Conservation (phyloP, 2,797 vertebrate genomes). For the Cyclopterus lumpus region DNA sequence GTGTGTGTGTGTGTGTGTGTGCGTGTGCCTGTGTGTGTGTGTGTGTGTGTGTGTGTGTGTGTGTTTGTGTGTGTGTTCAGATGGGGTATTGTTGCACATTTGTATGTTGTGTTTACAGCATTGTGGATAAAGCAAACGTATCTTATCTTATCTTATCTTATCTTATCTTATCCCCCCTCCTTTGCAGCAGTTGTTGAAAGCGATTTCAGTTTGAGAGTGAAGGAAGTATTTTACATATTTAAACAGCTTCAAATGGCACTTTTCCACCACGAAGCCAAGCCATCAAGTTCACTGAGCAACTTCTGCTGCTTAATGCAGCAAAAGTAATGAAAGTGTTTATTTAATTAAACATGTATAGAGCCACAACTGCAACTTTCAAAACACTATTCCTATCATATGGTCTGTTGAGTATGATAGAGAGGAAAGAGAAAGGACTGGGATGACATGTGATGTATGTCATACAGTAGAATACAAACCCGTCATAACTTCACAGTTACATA, state of each 20-base stretch:
- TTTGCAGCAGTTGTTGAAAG: constrained; percentile 62
- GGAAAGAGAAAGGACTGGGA: not conserved
- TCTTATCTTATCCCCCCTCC: constrained; percentile 54
- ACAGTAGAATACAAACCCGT: constrained; percentile 4
- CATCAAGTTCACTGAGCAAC: constrained; percentile 47
- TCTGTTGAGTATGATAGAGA: not conserved
- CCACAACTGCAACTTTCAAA: not conserved
- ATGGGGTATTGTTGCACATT: constrained; percentile 54
- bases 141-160: too few species aligned
- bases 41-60: constrained; percentile 3
- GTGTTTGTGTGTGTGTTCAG: constrained; percentile 16
- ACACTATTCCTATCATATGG: not conserved
- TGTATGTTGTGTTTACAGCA: constrained; percentile 57
- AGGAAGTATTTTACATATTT: constrained; percentile 67
- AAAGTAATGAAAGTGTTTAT: constrained; percentile 16
- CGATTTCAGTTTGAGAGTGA: constrained; percentile 52
- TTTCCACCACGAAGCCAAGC: constrained; percentile 36
- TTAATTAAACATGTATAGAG: constrained; percentile 27
- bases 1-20: not conserved
- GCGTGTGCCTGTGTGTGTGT: not conserved
- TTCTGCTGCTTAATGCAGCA: not conserved
- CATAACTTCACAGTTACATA: not conserved
- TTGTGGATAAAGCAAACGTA: constrained; percentile 43
- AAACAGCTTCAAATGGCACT: constrained; percentile 57
- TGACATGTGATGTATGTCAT: not conserved